Percentiles rank a stretch among this genome's conserved stretches.
Evolutionary conservation across 1,140 invertebrate genomes (phyloP).

Genomic region (Diprion similis): DNA sequence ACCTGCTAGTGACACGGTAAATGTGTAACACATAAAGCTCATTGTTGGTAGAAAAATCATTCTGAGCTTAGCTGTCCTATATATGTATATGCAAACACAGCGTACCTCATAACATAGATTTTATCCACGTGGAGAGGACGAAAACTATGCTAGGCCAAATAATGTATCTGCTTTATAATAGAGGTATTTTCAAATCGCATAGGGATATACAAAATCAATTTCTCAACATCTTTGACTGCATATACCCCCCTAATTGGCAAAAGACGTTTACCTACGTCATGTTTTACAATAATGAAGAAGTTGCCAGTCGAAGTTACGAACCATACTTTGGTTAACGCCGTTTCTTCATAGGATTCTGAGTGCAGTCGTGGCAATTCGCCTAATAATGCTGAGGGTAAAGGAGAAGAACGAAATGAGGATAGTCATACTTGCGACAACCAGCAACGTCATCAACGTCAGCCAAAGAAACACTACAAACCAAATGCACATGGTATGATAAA

Average conservation of each 20-base stretch:
- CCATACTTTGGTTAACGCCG: constrained; percentile 11
- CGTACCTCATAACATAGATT: no score
- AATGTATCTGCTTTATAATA: no score
- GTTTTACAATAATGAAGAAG: constrained; percentile 21
- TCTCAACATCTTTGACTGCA: no score
- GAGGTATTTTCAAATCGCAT: no score
- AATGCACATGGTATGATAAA: constrained; percentile 47
- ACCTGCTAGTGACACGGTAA: constrained; percentile 59
- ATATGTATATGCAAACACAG: no score
- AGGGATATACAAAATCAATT: no score
- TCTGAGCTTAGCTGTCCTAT: no score
- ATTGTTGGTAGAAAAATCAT: no score
- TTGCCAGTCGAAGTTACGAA: constrained; percentile 19
- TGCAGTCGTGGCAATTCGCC: constrained; percentile 61
- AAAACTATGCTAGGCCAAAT: no score
- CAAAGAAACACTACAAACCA: constrained; percentile 56
- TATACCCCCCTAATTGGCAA: constrained; percentile 8
- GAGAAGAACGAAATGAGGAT: constrained; percentile 53
- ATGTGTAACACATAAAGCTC: not conserved
- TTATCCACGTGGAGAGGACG: no score
- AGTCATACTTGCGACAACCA: constrained; percentile 54
- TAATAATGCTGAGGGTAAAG: constrained; percentile 50
- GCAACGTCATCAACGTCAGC: constrained; percentile 51
- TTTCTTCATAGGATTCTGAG: constrained; percentile 56
- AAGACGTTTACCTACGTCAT: constrained; percentile 18